Base-by-base conservation (phyloP, 2,113 vertebrate genomes). In the Bos javanicus region DNA sequence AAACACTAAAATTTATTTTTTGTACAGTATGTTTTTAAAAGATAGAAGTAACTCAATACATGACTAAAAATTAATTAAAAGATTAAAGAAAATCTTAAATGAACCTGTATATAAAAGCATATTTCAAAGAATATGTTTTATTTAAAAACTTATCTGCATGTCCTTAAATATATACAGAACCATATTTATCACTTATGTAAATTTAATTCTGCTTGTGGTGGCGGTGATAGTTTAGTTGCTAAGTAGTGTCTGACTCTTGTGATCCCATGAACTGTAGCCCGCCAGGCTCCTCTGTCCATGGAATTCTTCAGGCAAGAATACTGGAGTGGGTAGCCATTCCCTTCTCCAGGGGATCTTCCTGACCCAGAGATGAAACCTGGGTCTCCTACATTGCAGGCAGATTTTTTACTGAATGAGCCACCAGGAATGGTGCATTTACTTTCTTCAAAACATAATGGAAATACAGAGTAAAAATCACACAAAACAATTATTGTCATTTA, bases 1-100 rank as follows among this genome's bases (percentile, higher is more conserved):
- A 86, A 91, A 64, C 46, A 60, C 48, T 56, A 93, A 6, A 83
- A 90, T 87, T 60, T 84, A 9, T 81, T 26, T 94, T 95, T 89
- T 56, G 1, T 88, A 36, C 16, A 39, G 46, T 76, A 26, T 87
- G 17, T 28, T 93, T 95, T 91, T 84, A 48, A 64, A 91, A 82
- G 6, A 11, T 67, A 86, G n/a, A 52, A 90, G 48, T 39, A 87
- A 78, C 5, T 95, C 30, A 56, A 67, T 50, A 11, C 5, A 50
- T 62, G 78, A 71, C 17, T 54, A 87, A 88, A 80, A 88, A 33
- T 19, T 71, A 71, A 91, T 78, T 57, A 74, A 78, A 82, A 84
- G 3, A 50, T 71, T 36, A 87, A 54, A 82, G 6, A 91, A 54
- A 84, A 64, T 93, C 4, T 39, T 59, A 92, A 90, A 46, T 94